These are phyloP conservation scores for Drosophila neonasuta DNA, from an alignment of 2,888 invertebrate genomes.

Conservation along the genomic window DNA sequence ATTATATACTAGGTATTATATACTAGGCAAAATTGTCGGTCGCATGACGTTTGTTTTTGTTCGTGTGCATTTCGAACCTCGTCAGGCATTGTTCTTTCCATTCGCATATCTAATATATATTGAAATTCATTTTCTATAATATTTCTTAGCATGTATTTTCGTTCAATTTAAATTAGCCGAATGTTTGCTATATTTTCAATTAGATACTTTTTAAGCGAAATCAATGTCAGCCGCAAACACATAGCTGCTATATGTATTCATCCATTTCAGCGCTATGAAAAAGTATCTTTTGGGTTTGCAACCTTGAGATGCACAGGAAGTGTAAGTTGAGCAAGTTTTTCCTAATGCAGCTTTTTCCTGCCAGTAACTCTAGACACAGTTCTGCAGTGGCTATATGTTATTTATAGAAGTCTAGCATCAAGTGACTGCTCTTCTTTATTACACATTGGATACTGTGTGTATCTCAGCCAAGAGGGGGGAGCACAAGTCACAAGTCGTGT, in stretches of 20 bases:
- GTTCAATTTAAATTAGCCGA: background rate
- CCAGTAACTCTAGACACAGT: constrained; percentile 1
- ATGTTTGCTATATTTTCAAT: background rate
- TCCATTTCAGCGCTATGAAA: background rate
- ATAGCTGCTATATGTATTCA: too few species aligned
- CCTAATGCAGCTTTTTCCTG: background rate
- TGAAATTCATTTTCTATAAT: constrained; percentile 2
- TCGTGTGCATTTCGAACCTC: constrained; percentile 18
- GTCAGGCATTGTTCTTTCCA: constrained; percentile 13
- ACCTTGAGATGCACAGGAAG: constrained; percentile 13
- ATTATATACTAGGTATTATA: constrained; percentile 1
- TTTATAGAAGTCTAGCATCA: constrained; percentile 3
- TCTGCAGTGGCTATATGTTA: background rate
- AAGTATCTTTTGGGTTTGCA: background rate
- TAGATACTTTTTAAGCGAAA: background rate
- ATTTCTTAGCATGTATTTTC: background rate
- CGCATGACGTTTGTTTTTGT: constrained; percentile 3
- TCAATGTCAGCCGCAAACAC: background rate
- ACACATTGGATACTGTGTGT: background rate
- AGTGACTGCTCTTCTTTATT: background rate
- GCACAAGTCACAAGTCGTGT: background rate
- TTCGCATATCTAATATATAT: constrained; percentile 10
- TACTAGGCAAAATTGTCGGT: background rate
- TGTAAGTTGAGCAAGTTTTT: constrained; percentile 15
- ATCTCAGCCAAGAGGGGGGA: background rate